phyloP scores from a whole-genome alignment of 1,140 invertebrate genomes.

The Thaumetopoea pityocampa region DNA sequence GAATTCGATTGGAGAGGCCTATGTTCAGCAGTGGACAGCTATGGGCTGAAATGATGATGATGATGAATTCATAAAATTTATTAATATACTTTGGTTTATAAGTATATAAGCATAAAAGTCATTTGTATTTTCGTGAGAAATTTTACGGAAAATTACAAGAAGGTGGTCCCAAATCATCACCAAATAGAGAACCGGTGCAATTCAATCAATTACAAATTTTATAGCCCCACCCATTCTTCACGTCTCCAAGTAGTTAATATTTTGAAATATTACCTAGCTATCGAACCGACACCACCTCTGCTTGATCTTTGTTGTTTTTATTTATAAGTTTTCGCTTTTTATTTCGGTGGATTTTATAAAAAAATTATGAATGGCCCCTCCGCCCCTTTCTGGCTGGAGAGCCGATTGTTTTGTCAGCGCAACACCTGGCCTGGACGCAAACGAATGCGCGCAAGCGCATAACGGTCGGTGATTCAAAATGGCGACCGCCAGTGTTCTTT shows the following conservation, averaged over 20 bases:
- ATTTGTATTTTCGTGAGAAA: neutral
- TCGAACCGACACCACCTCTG: conserved; percentile 41
- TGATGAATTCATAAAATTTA: too few relatives aligned
- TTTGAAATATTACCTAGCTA: conserved; percentile 67
- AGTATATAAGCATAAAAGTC: too few relatives aligned
- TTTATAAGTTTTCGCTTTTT: conserved; percentile 45
- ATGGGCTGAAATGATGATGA: too few relatives aligned
- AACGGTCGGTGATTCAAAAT: conserved; percentile 55
- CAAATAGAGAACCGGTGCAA: conserved; percentile 43
- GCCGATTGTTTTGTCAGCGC: conserved; percentile 70
- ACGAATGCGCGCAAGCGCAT: conserved; percentile 49
- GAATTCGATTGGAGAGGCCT: too few relatives aligned
- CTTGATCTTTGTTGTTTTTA: conserved; percentile 41
- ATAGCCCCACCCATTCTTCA: conserved; percentile 64
- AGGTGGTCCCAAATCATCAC: conserved; percentile 15
- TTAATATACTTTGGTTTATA: too few relatives aligned
- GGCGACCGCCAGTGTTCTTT: conserved; percentile 24
- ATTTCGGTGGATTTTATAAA: conserved; percentile 60
- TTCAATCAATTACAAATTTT: conserved; percentile 61
- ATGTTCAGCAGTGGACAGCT: too few relatives aligned
- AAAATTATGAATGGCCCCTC: conserved; percentile 61
- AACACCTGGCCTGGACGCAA: conserved; percentile 73
- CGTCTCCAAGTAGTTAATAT: conserved; percentile 67
- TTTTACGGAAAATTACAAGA: conserved; percentile 5
- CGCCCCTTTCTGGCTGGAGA: conserved; percentile 53